A percentile compares a stretch with the other conserved stretches of the same genome.
These are phyloP conservation scores for Eupithecia inturbata DNA, from an alignment of 2,888 invertebrate species.

Conservation along the genomic window DNA sequence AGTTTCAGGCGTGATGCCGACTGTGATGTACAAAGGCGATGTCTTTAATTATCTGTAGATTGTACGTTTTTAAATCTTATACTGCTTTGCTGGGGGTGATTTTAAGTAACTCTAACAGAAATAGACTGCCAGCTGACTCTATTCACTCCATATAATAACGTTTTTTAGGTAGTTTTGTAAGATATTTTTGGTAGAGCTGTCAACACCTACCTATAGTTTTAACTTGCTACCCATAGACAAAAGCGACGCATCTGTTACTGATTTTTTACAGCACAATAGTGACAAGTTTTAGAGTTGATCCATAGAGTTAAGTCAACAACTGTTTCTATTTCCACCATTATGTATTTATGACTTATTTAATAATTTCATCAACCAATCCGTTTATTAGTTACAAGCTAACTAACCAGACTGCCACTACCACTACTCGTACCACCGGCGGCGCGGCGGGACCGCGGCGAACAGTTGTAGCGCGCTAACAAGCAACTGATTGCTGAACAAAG, in stretches of 20 bases:
- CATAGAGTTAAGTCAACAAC: neutral
- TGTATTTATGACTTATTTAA: neutral
- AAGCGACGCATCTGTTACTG: neutral
- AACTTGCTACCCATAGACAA: neutral
- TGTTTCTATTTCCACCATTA: neutral
- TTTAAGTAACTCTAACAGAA: no score
- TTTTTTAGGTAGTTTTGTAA: no score
- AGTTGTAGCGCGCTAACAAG: neutral
- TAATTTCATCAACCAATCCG: neutral
- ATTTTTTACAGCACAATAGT: no score
- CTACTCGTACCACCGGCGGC: no score
- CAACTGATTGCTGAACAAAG: constrained; percentile 2
- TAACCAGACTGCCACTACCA: neutral
- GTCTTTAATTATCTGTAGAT: neutral
- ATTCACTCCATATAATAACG: no score
- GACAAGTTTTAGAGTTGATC: no score
- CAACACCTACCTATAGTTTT: neutral
- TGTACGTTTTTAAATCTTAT: neutral
- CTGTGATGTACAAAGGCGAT: neutral
- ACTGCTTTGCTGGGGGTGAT: neutral
- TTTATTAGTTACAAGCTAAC: neutral
- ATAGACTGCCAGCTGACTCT: no score
- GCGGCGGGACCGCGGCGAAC: neutral
- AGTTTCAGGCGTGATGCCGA: neutral
- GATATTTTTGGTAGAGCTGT: neutral